These are phyloP conservation scores for Anoplopoma fimbria DNA, from an alignment of 2,113 vertebrate species.

Conservation along the genomic window DNA sequence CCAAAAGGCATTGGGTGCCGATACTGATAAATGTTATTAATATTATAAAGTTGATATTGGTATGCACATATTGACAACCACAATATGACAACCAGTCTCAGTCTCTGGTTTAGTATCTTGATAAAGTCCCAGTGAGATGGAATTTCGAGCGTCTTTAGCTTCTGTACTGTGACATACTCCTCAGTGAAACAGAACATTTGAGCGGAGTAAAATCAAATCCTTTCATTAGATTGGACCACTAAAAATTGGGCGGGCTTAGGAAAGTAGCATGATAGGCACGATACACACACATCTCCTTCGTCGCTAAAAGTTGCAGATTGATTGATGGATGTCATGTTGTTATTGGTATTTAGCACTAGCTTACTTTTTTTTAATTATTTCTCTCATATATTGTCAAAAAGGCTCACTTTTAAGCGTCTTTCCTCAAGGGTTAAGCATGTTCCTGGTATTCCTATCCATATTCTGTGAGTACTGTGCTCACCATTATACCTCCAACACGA, in stretches of 20 bases:
- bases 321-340: background rate
- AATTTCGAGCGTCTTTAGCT: too few species aligned
- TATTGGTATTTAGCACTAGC: background rate
- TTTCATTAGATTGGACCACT: background rate
- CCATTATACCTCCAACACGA: background rate
- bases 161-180: background rate
- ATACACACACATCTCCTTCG: background rate
- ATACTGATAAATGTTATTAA: background rate
- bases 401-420: background rate
- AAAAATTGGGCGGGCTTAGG: background rate
- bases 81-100: background rate
- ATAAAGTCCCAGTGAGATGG: too few species aligned
- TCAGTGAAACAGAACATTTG: background rate
- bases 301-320: background rate
- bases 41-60: background rate
- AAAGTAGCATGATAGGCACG: background rate
- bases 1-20: background rate
- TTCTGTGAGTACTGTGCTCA: background rate
- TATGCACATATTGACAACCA: slow-evolving; percentile 6
- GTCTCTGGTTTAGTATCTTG: background rate
- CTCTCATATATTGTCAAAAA: background rate
- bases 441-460: too few species aligned
- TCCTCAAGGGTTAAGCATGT: background rate
- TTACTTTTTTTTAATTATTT: background rate
- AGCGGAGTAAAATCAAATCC: background rate